Conservation (phyloP, 2,113 vertebrate genomes). For the Plecturocebus donacophilus region DNA sequence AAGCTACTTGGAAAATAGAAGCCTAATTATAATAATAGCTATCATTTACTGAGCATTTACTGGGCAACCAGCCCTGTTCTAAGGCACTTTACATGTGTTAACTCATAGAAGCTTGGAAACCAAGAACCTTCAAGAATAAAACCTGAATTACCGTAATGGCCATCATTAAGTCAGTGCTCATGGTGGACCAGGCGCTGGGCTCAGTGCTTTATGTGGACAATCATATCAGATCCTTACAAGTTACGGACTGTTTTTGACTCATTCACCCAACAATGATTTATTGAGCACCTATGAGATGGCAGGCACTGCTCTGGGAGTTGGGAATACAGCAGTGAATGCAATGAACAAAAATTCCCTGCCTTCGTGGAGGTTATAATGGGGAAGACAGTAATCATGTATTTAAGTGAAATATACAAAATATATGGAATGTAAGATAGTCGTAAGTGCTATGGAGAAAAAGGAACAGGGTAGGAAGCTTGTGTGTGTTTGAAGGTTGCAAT, state of each 20-base stretch:
- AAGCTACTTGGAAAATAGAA: constrained; percentile 58
- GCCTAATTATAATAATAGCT: constrained; percentile 25
- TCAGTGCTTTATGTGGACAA: not conserved
- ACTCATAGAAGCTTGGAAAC: constrained; percentile 49
- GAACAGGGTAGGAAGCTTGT: not conserved
- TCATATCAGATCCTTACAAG: not conserved
- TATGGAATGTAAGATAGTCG: not conserved
- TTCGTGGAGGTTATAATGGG: not conserved
- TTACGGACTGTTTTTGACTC: not conserved
- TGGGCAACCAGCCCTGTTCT: not conserved
- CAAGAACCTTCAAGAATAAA: constrained; percentile 40
- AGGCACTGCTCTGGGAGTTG: not conserved
- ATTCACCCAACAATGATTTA: not conserved
- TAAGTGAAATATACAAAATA: not conserved
- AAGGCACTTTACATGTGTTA: not conserved
- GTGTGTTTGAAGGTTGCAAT: not conserved
- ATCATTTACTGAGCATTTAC: not conserved
- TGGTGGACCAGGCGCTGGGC: not conserved
- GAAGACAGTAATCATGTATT: not conserved
- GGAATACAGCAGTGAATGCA: not conserved
- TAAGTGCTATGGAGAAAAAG: not conserved
- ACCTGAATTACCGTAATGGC: constrained; percentile 3
- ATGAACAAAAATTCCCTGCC: not conserved
- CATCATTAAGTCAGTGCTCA: not conserved
- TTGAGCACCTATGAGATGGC: not conserved